Evolutionary conservation across 2,113 vertebrate species (phyloP).

Genomic region (Lasiurus borealis): DNA sequence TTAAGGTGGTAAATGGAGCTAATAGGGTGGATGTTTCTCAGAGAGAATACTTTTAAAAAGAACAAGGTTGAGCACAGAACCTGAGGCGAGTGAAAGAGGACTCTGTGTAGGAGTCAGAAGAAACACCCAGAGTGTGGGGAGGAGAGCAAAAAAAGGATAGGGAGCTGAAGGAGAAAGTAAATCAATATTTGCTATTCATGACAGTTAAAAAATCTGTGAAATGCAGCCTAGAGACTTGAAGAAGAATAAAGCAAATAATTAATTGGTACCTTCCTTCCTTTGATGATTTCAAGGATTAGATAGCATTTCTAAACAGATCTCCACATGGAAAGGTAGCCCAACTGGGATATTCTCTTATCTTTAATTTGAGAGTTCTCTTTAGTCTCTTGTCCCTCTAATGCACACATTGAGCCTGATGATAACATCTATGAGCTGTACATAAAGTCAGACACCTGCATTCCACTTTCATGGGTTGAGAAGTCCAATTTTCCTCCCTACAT

Average conservation of each 20-base stretch:
- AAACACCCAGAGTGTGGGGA: background rate
- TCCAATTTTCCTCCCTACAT: background rate
- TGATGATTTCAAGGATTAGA: background rate
- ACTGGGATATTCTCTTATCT: background rate
- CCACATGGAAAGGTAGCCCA: background rate
- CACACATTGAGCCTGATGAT: background rate
- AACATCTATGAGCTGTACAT: background rate
- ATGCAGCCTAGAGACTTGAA: background rate
- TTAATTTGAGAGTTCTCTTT: background rate
- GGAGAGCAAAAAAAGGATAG: background rate
- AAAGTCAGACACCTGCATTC: background rate
- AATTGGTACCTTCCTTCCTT: background rate
- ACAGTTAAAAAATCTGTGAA: background rate
- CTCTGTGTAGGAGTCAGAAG: background rate
- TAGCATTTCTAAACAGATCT: background rate
- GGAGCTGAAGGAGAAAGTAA: background rate
- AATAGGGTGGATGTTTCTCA: background rate
- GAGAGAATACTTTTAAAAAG: background rate
- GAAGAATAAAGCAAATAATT: slow-evolving; percentile 2
- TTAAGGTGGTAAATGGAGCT: background rate
- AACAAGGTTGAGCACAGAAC: background rate
- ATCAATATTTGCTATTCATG: background rate
- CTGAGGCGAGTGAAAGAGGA: background rate
- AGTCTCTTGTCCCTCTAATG: background rate
- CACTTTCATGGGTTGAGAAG: background rate